A percentile compares a stretch with the other conserved stretches of the same genome.
These are phyloP conservation scores for Empis livida DNA, from an alignment of 2,888 invertebrate species.

Conservation along the genomic window DNA sequence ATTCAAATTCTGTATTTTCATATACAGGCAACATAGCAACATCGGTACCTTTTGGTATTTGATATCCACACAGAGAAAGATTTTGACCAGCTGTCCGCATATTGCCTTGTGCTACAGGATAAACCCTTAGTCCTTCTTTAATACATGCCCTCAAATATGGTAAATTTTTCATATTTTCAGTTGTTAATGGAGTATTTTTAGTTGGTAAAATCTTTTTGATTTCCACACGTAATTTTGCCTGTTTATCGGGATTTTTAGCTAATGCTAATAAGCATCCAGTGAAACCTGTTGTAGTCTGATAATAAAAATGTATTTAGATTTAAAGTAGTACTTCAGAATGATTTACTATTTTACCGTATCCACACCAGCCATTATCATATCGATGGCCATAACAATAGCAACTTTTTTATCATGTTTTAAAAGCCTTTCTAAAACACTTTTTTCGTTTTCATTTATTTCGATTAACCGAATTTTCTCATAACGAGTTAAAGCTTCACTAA, in stretches of 20 bases:
- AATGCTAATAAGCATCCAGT: no score
- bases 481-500: slow-evolving; percentile 26
- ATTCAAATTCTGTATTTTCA: slow-evolving; percentile 47
- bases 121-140: slow-evolving; percentile 52
- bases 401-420: slow-evolving; percentile 46
- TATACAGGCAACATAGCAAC: slow-evolving; percentile 55
- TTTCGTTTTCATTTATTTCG: slow-evolving; percentile 33
- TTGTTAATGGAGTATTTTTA: no score
- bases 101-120: slow-evolving; percentile 45
- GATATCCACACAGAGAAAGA: slow-evolving; percentile 45
- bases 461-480: slow-evolving; percentile 18
- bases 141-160: slow-evolving; percentile 59
- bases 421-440: slow-evolving; percentile 50
- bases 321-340: background rate
- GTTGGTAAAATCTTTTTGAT: no score
- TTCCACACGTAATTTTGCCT: no score
- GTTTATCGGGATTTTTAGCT: no score
- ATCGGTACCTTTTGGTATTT: slow-evolving; percentile 48
- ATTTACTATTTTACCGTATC: slow-evolving; percentile 47
- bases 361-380: slow-evolving; percentile 57
- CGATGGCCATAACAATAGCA: slow-evolving; percentile 53
- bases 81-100: slow-evolving; percentile 41
- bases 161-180: slow-evolving; percentile 38
- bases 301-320: background rate
- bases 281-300: no score